Percentiles rank a stretch among this genome's conserved stretches.
Evolutionary conservation across 2,797 vertebrate species (phyloP).

Genomic region (Rhabdophis nuchalis): DNA sequence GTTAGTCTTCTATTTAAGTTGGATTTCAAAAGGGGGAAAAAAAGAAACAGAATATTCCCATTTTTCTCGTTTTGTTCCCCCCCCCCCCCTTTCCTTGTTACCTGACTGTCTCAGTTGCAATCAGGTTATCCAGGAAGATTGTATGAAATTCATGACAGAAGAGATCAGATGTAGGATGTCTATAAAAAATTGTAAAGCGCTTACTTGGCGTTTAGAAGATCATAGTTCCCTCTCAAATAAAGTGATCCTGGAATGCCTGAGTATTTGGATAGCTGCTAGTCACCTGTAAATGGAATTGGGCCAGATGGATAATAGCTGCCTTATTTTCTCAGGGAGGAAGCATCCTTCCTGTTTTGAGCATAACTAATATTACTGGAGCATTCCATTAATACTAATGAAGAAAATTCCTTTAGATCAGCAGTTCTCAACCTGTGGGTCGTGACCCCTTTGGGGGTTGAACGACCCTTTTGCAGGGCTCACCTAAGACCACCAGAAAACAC

Average conservation of each 20-base stretch:
- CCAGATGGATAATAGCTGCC: not conserved
- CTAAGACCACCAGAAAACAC: no score
- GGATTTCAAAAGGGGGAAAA: not conserved
- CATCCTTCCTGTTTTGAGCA: not conserved
- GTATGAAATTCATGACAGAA: not conserved
- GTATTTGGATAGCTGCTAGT: not conserved
- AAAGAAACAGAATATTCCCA: not conserved
- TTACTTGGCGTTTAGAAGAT: not conserved
- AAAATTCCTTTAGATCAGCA: not conserved
- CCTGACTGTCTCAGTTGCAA: not conserved
- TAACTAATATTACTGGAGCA: not conserved
- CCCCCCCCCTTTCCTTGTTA: not conserved
- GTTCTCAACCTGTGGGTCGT: no score
- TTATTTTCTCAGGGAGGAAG: not conserved
- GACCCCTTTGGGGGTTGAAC: no score
- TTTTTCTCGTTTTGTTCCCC: not conserved
- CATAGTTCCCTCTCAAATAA: not conserved
- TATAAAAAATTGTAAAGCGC: not conserved
- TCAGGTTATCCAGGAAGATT: not conserved
- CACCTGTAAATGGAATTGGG: not conserved
- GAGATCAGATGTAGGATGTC: not conserved
- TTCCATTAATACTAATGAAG: not conserved
- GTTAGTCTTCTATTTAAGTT: not conserved
- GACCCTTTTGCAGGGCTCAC: no score
- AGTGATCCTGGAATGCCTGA: not conserved